Evolutionary conservation across 2,797 vertebrate species (phyloP).

Genomic region (Nannoperca australis): DNA sequence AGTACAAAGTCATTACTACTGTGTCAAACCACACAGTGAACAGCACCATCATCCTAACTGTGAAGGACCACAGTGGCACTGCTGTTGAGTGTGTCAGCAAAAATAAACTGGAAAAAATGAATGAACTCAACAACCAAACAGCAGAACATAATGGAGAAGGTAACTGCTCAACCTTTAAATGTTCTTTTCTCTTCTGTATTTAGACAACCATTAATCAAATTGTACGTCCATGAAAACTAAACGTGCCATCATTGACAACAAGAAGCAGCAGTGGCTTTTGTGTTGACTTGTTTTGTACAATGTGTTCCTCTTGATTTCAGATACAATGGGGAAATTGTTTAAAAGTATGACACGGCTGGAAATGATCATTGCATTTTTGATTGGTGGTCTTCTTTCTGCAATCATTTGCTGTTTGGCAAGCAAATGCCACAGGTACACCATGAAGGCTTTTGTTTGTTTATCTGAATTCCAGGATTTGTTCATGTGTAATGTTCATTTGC

Average conservation of each 20-base stretch:
- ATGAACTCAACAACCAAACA: background rate
- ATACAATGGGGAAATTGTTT: rapidly evolving
- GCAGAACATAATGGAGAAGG: background rate
- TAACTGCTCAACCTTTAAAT: background rate
- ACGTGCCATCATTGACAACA: background rate
- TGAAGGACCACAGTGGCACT: background rate
- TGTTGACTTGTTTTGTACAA: background rate
- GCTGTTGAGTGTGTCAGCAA: slow-evolving; percentile 42
- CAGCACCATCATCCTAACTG: slow-evolving; percentile 32
- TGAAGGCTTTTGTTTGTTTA: background rate
- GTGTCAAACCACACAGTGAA: slow-evolving; percentile 17
- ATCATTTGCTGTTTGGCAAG: slow-evolving; percentile 41
- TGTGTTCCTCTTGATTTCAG: slow-evolving; percentile 14
- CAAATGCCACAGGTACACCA: slow-evolving; percentile 52
- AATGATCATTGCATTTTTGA: slow-evolving; percentile 39
- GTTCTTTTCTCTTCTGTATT: background rate
- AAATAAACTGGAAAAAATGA: background rate
- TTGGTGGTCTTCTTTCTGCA: slow-evolving; percentile 37
- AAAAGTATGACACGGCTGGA: background rate
- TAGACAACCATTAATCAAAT: background rate
- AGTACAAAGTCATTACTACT: background rate
- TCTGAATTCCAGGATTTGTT: background rate
- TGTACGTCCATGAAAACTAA: background rate
- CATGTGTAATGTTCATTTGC: background rate
- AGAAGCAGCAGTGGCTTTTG: background rate